Base-by-base conservation (phyloP, 2,888 invertebrate species). In the Catotricha subobsoleta region DNA sequence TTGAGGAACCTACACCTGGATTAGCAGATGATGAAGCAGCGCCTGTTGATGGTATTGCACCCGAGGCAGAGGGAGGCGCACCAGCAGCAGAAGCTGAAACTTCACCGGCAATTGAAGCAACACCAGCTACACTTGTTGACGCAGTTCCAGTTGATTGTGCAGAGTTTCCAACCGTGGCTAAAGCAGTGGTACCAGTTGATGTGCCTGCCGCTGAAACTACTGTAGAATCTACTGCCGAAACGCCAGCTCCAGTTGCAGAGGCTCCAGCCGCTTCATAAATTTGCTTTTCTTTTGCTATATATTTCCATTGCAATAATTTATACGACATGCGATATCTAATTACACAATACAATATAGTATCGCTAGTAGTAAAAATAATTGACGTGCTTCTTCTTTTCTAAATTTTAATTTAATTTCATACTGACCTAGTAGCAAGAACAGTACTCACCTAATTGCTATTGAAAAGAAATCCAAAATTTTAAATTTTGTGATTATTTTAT, bases 131-230 rank as follows among this genome's bases (percentile, higher is more conserved):
- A 5, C 46, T 42, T 6, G 54, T 56, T 2, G 54, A 60, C 9
- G 56, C 61, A 0, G 52, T 53, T 2, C 53, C 51, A n/a, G 53
- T 53, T 9, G 52, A 52, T 5, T 56, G 50, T 21, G 55, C 54
- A 3, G 50, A 58, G 1, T 55, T 52, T 0, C 60, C 54, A 0
- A 53, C 48, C 4, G 51, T 53, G 0, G 48, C 54, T 7, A 49
- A 50, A 8, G 47, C 47, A 7, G 48, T 39, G 13, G 46, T 50
- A 16, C n/a, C n/a, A n/a, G n/a, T n/a, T n/a, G n/a, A n/a, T n/a
- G n/a, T n/a, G n/a, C n/a, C n/a, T n/a, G n/a, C n/a, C n/a, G n/a
- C n/a, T n/a, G n/a, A n/a, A n/a, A n/a, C n/a, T n/a, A n/a, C n/a
- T n/a, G 54, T 47, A 15, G 50, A 50, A 20, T 46, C 52, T 9